Evolutionary conservation across 2,797 vertebrate genomes (phyloP).

Genomic region (Sus cebifrons): DNA sequence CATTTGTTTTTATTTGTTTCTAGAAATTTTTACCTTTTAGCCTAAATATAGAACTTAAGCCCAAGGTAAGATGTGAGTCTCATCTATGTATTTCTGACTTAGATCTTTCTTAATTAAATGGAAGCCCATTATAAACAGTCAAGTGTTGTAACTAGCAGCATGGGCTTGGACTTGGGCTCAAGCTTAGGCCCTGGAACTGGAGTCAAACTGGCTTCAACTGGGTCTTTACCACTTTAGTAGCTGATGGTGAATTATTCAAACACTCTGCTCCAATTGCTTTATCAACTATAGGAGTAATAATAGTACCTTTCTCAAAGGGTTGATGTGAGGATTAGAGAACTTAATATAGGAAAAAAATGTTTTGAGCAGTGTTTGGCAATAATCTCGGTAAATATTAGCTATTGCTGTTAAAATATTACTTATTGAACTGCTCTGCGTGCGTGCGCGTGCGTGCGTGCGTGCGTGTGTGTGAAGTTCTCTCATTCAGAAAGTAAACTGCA

Average conservation of each 20-base stretch:
- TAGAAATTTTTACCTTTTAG: constrained; percentile 24
- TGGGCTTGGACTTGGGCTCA: neutral
- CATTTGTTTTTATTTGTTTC: neutral
- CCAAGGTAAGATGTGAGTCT: neutral
- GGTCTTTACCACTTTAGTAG: neutral
- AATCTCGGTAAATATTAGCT: constrained; percentile 8
- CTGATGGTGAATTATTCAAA: neutral
- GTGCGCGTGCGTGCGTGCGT: neutral
- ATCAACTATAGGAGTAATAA: neutral
- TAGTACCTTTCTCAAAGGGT: constrained; percentile 23
- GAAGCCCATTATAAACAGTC: neutral
- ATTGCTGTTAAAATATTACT: neutral
- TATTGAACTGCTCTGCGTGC: neutral
- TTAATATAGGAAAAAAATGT: neutral
- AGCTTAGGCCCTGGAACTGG: neutral
- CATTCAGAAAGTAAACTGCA: neutral
- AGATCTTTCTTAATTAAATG: constrained; percentile 21
- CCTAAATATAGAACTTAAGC: constrained; percentile 21
- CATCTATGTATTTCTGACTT: constrained; percentile 23
- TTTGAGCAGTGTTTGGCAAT: neutral
- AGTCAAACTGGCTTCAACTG: neutral
- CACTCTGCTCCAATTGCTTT: neutral
- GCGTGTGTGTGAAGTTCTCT: neutral
- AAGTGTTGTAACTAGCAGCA: neutral
- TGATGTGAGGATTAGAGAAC: constrained; percentile 9